phyloP scores from a whole-genome alignment of 2,113 vertebrate species.

The Chelonoidis abingdonii region DNA sequence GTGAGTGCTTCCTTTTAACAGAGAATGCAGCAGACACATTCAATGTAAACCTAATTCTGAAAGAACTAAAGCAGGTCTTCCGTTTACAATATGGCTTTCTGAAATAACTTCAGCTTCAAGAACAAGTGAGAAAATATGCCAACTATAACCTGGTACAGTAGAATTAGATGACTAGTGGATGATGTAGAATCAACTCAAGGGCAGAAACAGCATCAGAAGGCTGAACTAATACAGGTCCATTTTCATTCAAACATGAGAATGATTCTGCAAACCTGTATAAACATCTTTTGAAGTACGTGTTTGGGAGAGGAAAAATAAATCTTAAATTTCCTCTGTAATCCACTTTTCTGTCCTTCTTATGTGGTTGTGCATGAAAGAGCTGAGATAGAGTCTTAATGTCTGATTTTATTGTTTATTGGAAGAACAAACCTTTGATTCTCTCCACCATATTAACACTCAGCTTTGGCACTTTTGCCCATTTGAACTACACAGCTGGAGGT shows the following conservation, averaged over 20 bases:
- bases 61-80: neutral
- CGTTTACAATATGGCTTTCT: neutral
- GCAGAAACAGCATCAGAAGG: neutral
- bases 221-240: neutral
- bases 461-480: neutral
- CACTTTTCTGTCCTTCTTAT: neutral
- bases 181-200: neutral
- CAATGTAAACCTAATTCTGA: neutral
- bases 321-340: neutral
- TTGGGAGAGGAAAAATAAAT: neutral
- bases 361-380: neutral
- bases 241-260: neutral
- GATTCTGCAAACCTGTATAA: neutral
- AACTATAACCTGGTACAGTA: neutral
- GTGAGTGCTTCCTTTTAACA: neutral
- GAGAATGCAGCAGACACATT: neutral
- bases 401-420: neutral
- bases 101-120: neutral
- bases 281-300: neutral
- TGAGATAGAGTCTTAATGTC: neutral
- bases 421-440: neutral
- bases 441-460: neutral
- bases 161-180: neutral
- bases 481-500: neutral
- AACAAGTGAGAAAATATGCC: rapidly evolving